Evolutionary conservation across 2,888 invertebrate genomes (phyloP), one percentile per base, ranked within the genome.

Genomic region (Polietes domitor): DNA sequence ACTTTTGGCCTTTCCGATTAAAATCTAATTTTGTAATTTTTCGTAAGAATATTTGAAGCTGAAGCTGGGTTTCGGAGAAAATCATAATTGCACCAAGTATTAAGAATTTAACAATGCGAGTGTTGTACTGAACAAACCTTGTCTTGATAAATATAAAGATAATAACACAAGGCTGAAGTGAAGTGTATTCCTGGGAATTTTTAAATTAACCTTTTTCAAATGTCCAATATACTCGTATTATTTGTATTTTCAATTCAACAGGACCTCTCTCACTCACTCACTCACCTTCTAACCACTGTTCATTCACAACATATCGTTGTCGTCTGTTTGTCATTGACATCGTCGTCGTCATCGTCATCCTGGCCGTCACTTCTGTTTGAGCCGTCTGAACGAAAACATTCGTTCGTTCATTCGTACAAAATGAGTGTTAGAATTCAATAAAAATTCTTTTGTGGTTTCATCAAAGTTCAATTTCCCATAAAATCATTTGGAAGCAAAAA

Each of bases 361-460:
- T 50, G n/a, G 55, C 1, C 58, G 58, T 12, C 26, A 53, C 10
- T 26, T 24, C 21, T 37, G 41, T 37, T 37, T 58, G 2, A 50
- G n/a, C 26, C 26, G 50, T 55, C 21, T 63, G 43, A 24, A 21
- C 10, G 68, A 15, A 68, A 21, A 24, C 68, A 1, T 68, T 68
- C n/a, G n/a, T n/a, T n/a, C n/a, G n/a, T n/a, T n/a, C 68, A 68
- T 41, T 68, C 68, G 43, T 43, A 43, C 15, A 19, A 68, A 68
- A 68, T 24, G 61, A 74, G 77, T 77, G 74, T 55, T 77, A 26
- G 77, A 83, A 83, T 80, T 77, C 55, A 80, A 80, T 80, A 55
- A 71, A 80, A 83, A 80, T 80, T 83, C 80, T 80, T 83, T 83
- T 80, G 77, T 77, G 74, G 70, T 83, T 83, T 80, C 70, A 63